phyloP scores from a whole-genome alignment of 1,140 invertebrate species.

The Drosophila sulfurigaster region DNA sequence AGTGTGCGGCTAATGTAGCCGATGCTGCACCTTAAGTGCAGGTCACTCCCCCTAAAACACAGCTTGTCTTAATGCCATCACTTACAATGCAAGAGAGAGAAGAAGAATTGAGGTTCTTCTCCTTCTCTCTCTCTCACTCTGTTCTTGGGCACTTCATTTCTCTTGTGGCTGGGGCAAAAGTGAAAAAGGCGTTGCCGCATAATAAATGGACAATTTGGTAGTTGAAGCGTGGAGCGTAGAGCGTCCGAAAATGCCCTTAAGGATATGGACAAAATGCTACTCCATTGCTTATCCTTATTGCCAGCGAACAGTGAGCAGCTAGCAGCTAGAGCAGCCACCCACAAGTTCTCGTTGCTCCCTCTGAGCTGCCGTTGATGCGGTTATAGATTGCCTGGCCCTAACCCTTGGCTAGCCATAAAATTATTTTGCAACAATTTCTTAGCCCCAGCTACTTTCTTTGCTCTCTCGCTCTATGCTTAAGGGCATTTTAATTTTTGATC shows the following conservation, averaged over 20 bases:
- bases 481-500: slow-evolving; percentile 84
- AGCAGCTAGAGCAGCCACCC: neutral
- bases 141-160: slow-evolving; percentile 67
- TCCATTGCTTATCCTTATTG: slow-evolving; percentile 27
- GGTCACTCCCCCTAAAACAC: slow-evolving; percentile 49
- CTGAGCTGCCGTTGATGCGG: slow-evolving; percentile 55
- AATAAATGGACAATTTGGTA: slow-evolving; percentile 83
- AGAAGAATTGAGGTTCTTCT: slow-evolving; percentile 27
- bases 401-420: slow-evolving; percentile 77
- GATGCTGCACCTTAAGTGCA: slow-evolving; percentile 79
- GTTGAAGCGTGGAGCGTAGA: slow-evolving; percentile 66
- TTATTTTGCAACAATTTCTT: slow-evolving; percentile 83
- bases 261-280: slow-evolving; percentile 59
- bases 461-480: slow-evolving; percentile 39
- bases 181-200: slow-evolving; percentile 82
- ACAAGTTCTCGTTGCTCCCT: slow-evolving; percentile 13
- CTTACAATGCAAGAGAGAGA: slow-evolving; percentile 6
- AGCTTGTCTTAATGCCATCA: slow-evolving; percentile 75
- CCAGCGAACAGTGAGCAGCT: slow-evolving; percentile 8
- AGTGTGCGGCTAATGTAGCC: slow-evolving; percentile 75
- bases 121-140: neutral
- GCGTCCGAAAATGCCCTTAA: slow-evolving; percentile 65
- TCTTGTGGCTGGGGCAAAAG: slow-evolving; percentile 55
- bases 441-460: slow-evolving; percentile 53
- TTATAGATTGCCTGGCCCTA: slow-evolving; percentile 74